These are phyloP conservation scores for Nephrotoma flavescens DNA, from an alignment of 2,888 invertebrate genomes.

Conservation along the genomic window DNA sequence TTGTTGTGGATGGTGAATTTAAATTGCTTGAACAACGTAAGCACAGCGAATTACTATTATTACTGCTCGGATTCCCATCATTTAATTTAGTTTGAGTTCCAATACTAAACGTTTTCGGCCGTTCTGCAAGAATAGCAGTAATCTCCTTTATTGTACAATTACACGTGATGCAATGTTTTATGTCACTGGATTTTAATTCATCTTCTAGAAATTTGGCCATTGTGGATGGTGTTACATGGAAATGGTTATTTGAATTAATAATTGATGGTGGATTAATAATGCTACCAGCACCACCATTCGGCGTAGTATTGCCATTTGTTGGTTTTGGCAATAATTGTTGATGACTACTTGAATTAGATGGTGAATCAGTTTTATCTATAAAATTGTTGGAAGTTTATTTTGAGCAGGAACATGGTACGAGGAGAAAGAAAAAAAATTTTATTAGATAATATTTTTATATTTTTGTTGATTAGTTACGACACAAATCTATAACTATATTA, in stretches of 20 bases:
- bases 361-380: background rate
- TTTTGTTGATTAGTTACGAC: background rate
- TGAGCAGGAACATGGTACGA: background rate
- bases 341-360: background rate
- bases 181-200: slow-evolving; percentile 60
- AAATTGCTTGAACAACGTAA: slow-evolving; percentile 45
- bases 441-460: background rate
- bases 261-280: slow-evolving; percentile 9
- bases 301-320: background rate
- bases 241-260: slow-evolving; percentile 17
- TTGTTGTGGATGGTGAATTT: slow-evolving; percentile 32
- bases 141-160: slow-evolving; percentile 44
- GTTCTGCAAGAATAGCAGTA: slow-evolving; percentile 38
- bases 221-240: slow-evolving; percentile 63
- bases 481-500: background rate
- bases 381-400: background rate
- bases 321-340: slow-evolving; percentile 5
- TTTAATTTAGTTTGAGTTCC: slow-evolving; percentile 47
- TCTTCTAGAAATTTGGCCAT: slow-evolving; percentile 87
- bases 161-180: slow-evolving; percentile 73
- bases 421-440: background rate
- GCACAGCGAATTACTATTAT: slow-evolving; percentile 31
- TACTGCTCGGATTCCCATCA: slow-evolving; percentile 29
- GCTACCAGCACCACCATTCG: background rate
- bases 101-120: slow-evolving; percentile 41